Evolutionary conservation across 2,797 vertebrate species (phyloP), one percentile per base, ranked within the genome.

Genomic region (Sphaeramia orbicularis): DNA sequence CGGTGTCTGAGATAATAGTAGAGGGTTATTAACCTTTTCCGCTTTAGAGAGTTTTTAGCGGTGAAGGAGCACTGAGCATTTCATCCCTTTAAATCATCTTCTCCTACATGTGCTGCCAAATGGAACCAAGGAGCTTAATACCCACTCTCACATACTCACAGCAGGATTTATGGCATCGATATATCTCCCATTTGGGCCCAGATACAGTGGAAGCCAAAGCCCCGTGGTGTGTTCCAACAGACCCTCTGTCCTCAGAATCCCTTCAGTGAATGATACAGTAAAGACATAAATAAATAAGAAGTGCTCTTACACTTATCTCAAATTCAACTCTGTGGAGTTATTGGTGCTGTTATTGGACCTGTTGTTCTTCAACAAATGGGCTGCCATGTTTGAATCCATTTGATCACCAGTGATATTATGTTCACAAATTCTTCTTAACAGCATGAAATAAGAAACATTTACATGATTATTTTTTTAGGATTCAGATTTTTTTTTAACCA

Each of bases 21-120:
- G 59, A 65, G 53, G 77, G 81, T 88, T 90, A 90, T 93, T 91
- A 92, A 91, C 89, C 90, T 93, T 92, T 93, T 91, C 89, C 85
- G 86, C 90, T 91, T 91, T 89, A 81, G 77, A 87, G 88, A 78
- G 83, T 91, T 89, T 87, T 81, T 75, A 84, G 85, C 78, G 43
- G 90, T 87, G 84, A 89, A 90, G 81, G 86, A 83, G 80, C 80
- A 64, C 74, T 62, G 75, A 81, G 67, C 66, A 72, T 89, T 81
- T 82, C 81, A 88, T 85, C 83, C 83, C 74, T 83, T 82, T 90
- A 92, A 92, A 91, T 93, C 87, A 90, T 89, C 83, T 80, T 81
- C 76, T 83, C 81, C 80, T 78, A 82, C 72, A 64, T 80, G 81
- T 66, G 83, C 88, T 86, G 78, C 85, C 86, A 86, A 86, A 88